A percentile compares a stretch with the other conserved stretches of the same genome.
These are phyloP conservation scores for Zaprionus tsacasi DNA, from an alignment of 1,140 invertebrate species.

Conservation along the genomic window DNA sequence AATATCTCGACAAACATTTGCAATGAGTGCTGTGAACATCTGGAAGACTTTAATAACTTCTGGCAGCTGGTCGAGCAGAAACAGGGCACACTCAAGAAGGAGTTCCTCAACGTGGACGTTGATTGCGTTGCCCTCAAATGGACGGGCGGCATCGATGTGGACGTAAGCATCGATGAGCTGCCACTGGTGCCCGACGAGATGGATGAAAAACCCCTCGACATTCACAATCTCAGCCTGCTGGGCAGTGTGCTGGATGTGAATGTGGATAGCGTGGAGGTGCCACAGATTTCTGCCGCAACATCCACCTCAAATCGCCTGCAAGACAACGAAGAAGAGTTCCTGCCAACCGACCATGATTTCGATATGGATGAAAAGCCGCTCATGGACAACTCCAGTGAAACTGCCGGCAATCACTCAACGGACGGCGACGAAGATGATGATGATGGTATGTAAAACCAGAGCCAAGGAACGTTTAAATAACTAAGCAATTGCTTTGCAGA, in stretches of 20 bases:
- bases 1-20: conserved; percentile 71
- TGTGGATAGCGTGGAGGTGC: conserved; percentile 66
- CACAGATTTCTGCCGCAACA: not conserved
- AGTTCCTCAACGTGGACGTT: conserved; percentile 72
- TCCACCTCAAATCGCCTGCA: not conserved
- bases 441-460: conserved; percentile 22
- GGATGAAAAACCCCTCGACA: conserved; percentile 70
- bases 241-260: conserved; percentile 69
- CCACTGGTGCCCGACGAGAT: conserved; percentile 54
- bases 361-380: conserved; percentile 26
- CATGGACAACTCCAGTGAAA: conserved; percentile 10
- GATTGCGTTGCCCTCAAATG: conserved; percentile 65
- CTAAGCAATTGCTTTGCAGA: conserved; percentile 32
- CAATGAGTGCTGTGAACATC: conserved; percentile 69
- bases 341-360: conserved; percentile 5
- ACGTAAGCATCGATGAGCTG: conserved; percentile 66
- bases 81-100: conserved; percentile 68
- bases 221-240: conserved; percentile 67
- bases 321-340: not conserved
- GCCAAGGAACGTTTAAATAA: not conserved
- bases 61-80: conserved; percentile 76
- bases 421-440: conserved; percentile 17
- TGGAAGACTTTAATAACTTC: conserved; percentile 74
- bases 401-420: not conserved
- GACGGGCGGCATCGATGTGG: conserved; percentile 62